A percentile compares a stretch with the other conserved stretches of the same genome.
Conservation (phyloP, 2,113 vertebrate species). For the Rhinogobius similis region DNA sequence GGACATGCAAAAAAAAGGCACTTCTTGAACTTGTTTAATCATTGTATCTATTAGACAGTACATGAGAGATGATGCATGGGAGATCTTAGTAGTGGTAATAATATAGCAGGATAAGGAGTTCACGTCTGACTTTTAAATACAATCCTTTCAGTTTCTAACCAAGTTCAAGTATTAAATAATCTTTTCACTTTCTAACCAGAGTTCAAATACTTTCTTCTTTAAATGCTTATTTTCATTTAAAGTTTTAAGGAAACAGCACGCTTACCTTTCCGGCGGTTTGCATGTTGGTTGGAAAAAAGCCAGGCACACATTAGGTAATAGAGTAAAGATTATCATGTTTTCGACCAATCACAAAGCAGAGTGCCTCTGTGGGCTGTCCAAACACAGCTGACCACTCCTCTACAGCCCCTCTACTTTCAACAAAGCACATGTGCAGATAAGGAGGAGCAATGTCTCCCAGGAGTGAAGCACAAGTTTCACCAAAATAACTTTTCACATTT, state of each 20-base stretch:
- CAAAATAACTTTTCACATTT: neutral
- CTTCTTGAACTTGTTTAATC: neutral
- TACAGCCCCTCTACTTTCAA: neutral
- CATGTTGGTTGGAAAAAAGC: slow-evolving; percentile 50
- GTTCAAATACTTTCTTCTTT: neutral
- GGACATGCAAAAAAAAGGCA: too few relatives aligned
- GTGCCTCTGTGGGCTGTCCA: neutral
- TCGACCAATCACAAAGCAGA: slow-evolving; percentile 14
- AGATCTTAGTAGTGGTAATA: too few relatives aligned
- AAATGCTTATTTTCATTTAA: neutral
- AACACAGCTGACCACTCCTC: neutral
- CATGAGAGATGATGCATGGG: too few relatives aligned
- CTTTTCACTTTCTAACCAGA: neutral
- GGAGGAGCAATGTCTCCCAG: neutral
- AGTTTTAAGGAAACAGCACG: neutral
- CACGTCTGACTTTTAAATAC: too few relatives aligned
- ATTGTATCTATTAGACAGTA: too few relatives aligned
- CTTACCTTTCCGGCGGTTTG: slow-evolving; percentile 64
- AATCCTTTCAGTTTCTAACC: neutral
- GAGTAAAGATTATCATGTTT: neutral
- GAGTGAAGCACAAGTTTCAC: too few relatives aligned
- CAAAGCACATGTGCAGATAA: neutral
- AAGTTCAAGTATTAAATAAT: neutral
- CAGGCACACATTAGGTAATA: neutral
- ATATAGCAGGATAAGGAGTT: too few relatives aligned